These are phyloP conservation scores for Tethya wilhelma DNA, from an alignment of 37 sponge, comb jelly and placozoan genomes.

Conservation along the genomic window DNA sequence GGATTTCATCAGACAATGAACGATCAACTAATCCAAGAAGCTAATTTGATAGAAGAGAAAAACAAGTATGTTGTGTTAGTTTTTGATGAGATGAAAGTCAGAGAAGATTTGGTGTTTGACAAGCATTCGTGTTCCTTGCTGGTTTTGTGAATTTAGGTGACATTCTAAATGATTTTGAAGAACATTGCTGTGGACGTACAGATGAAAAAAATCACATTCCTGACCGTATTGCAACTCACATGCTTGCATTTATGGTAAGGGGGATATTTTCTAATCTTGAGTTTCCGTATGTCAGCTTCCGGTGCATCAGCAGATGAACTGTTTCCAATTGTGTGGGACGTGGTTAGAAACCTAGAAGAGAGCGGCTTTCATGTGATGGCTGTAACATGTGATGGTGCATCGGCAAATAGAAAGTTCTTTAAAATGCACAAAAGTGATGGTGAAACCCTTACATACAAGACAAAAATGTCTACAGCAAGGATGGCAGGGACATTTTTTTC, in stretches of 20 bases:
- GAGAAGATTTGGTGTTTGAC: constrained; percentile 42
- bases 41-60: constrained; percentile 15
- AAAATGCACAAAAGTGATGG: too few species aligned
- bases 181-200: not conserved
- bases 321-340: constrained; percentile 40
- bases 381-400: too few species aligned
- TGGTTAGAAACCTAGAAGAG: too few species aligned
- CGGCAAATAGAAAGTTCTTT: too few species aligned
- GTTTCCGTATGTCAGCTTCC: constrained; percentile 43
- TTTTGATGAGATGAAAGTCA: constrained; percentile 45
- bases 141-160: constrained; percentile 41
- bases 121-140: constrained; percentile 39
- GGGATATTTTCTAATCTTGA: constrained; percentile 37
- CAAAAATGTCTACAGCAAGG: too few species aligned
- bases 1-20: constrained; percentile 39
- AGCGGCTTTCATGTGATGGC: too few species aligned
- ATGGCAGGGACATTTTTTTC: too few species aligned
- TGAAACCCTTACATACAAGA: too few species aligned
- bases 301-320: constrained; percentile 19
- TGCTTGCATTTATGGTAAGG: constrained; percentile 45
- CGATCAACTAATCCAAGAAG: constrained; percentile 38
- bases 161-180: constrained; percentile 21
- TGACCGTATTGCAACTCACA: constrained; percentile 41
- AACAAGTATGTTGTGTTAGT: constrained; percentile 33
- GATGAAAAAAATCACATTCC: too few species aligned